Conservation (phyloP, 2,888 invertebrate genomes). For the Chelonus formosanus region DNA sequence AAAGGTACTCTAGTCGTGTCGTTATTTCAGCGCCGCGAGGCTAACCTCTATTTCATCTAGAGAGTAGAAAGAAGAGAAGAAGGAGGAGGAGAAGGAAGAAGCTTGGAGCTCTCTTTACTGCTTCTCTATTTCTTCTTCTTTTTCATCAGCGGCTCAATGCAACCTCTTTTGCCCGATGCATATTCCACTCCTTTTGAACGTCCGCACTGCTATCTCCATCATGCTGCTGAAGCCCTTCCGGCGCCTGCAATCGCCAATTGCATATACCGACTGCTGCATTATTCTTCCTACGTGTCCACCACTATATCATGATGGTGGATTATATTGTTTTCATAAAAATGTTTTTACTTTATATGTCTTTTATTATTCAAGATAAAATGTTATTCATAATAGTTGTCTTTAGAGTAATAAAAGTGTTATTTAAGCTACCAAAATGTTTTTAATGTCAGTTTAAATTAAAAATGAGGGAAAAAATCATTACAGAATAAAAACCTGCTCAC, state of each 20-base stretch:
- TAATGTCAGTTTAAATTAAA: neutral
- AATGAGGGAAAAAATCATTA: neutral
- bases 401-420: neutral
- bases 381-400: too few species aligned
- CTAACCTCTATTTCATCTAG: constrained; percentile 55
- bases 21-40: constrained; percentile 61
- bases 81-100: constrained; percentile 37
- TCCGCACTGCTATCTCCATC: constrained; percentile 43
- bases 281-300: constrained; percentile 3
- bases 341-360: neutral
- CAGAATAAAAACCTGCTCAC: constrained; percentile 13
- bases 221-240: constrained; percentile 37
- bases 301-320: neutral
- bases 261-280: constrained; percentile 29
- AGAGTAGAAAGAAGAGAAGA: constrained; percentile 36
- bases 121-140: constrained; percentile 34
- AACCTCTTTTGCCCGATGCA: constrained; percentile 25
- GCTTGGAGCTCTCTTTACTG: constrained; percentile 31
- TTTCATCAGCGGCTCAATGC: constrained; percentile 35
- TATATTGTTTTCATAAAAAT: too few species aligned
- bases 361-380: too few species aligned
- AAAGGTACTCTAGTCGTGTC: constrained; percentile 54
- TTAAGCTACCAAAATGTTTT: too few species aligned
- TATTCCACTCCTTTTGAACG: constrained; percentile 41
- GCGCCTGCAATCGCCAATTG: constrained; percentile 37